phyloP scores from a whole-genome alignment of 2,797 vertebrate species.

The Sebastes taczanowskii region DNA sequence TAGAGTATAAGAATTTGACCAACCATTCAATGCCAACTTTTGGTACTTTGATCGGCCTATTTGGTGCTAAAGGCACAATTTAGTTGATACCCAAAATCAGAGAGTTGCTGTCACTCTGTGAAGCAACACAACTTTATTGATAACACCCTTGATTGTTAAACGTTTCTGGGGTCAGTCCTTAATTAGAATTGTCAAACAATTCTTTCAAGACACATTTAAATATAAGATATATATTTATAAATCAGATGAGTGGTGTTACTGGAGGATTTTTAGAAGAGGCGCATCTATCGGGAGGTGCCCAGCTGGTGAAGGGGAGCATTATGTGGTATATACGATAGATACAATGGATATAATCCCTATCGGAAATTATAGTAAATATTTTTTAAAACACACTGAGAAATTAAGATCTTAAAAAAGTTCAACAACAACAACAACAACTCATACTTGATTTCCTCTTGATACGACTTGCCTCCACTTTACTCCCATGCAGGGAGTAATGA shows the following conservation, averaged over 20 bases:
- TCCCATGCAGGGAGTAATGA: conserved; percentile 42
- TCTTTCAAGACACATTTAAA: neutral
- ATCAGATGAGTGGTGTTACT: neutral
- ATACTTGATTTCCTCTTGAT: neutral
- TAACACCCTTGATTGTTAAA: neutral
- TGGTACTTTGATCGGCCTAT: neutral
- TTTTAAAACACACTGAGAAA: neutral
- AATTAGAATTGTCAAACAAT: neutral
- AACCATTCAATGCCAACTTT: neutral
- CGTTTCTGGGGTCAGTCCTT: rapidly evolving
- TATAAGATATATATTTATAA: neutral
- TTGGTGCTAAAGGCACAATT: no score
- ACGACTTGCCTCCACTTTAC: neutral
- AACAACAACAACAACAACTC: neutral
- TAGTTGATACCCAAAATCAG: neutral
- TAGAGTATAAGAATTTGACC: neutral
- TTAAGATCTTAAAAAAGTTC: neutral
- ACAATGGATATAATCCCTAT: neutral
- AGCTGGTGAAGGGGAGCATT: neutral
- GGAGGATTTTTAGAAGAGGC: neutral
- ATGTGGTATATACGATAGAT: neutral
- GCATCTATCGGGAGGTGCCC: neutral
- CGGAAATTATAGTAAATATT: neutral
- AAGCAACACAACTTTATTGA: neutral
- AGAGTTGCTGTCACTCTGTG: neutral